Conservation (phyloP, 2,113 vertebrate species). For the Nycticorax nycticorax region DNA sequence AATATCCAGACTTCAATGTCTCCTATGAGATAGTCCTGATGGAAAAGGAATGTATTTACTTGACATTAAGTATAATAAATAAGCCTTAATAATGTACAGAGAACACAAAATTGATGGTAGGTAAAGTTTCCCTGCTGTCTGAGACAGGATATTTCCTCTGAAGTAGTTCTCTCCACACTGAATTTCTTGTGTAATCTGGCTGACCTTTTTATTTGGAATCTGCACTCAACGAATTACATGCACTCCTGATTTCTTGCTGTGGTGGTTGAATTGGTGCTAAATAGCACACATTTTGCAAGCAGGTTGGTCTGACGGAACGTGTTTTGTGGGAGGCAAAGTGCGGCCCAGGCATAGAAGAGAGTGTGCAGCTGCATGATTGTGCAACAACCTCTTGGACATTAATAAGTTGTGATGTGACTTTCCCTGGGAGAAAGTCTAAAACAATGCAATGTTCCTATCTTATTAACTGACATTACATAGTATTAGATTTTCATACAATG, state of each 20-base stretch:
- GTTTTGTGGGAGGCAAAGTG: background rate
- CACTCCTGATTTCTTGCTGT: background rate
- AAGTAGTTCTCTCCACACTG: background rate
- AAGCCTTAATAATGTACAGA: background rate
- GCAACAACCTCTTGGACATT: background rate
- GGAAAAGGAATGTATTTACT: background rate
- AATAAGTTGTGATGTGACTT: conserved; percentile 22
- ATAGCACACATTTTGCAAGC: background rate
- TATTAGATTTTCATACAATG: background rate
- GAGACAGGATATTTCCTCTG: background rate
- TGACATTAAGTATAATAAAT: background rate
- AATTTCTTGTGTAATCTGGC: background rate
- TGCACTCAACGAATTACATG: background rate
- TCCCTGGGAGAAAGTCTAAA: conserved; percentile 1
- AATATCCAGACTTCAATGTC: background rate
- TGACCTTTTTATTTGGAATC: background rate
- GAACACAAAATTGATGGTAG: background rate
- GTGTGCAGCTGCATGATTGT: background rate
- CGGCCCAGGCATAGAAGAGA: background rate
- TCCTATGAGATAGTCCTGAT: background rate
- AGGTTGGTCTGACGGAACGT: background rate
- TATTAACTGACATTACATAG: background rate
- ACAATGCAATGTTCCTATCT: background rate
- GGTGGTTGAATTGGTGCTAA: conserved; percentile 15
- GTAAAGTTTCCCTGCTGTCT: background rate